Base-by-base conservation (phyloP, 2,113 vertebrate species). In the Blennius ocellaris region DNA sequence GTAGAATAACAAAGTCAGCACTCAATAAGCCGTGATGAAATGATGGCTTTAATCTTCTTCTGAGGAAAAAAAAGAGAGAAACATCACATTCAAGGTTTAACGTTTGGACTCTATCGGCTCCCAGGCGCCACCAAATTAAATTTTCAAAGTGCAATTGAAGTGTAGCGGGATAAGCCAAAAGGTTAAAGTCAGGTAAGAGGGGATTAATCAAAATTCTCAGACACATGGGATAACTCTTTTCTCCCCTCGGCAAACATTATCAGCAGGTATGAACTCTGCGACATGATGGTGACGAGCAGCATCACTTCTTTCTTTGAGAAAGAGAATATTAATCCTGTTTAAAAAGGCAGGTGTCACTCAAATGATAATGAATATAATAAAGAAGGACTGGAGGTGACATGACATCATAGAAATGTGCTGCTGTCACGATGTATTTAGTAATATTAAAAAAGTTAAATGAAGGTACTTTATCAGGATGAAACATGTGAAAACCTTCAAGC, bases 111-210 rank as follows among this genome's bases (percentile, higher is more conserved):
- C 53, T 41, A 71, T 83, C 71, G 30, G 41, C 6, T 50, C 44
- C 48, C 21, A 40, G 58, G 78, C 2, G 11, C 5, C 2, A 73
- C 57, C 65, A 74, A 83, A 87, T 80, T 11, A 1, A 40, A 86
- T 77, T 82, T 82, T 49, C 16, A 56, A 73, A 65, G 48, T 60
- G 64, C 50, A 71, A 89, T 86, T 75, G 86, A 82, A 82, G 61
- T 52, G 53, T 3, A 64, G 39, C 11, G 51, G 40, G 0, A 45
- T 44, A 57, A 74, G 83, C 45, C 63, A 85, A 87, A 87, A 87
- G 80, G 81, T 84, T 11, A 52, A 15, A 11, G 48, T 56, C 56
- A 1, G 3, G 61, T 65, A 79, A 41, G 56, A 67, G 51, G 60
- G 7, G 53, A 82, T 84, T 86, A 90, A 89, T 91, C 69, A 80